These are phyloP conservation scores for Todus mexicanus DNA, from an alignment of 2,797 vertebrate species.

Conservation along the genomic window DNA sequence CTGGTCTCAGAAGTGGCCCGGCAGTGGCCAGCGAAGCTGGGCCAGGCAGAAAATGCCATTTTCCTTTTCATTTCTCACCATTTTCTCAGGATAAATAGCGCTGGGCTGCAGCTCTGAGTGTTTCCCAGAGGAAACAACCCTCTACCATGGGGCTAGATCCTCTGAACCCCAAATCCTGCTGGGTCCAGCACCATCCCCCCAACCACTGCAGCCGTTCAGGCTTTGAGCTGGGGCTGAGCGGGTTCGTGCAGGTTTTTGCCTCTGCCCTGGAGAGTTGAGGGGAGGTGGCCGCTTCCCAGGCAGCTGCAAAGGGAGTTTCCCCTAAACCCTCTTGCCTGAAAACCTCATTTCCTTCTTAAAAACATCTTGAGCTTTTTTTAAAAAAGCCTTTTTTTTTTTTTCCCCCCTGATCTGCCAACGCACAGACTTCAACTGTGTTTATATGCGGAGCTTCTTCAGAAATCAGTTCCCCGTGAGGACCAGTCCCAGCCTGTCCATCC, in stretches of 20 bases:
- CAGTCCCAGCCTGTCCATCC: neutral
- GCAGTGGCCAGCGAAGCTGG: neutral
- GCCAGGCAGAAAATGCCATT: neutral
- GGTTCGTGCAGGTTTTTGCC: neutral
- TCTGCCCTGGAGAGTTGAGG: neutral
- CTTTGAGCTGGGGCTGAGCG: neutral
- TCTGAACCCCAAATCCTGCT: neutral
- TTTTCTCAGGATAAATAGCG: neutral
- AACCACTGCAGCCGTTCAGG: accelerated
- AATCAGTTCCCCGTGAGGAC: neutral
- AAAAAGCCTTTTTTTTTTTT: neutral
- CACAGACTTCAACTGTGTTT: neutral
- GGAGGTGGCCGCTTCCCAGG: neutral
- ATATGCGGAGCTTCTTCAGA: neutral
- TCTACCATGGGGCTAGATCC: neutral
- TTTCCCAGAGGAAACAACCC: neutral
- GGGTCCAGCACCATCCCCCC: neutral
- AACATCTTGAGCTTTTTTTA: neutral
- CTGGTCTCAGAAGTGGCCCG: accelerated
- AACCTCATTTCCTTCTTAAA: conserved; percentile 25
- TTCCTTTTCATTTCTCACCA: neutral
- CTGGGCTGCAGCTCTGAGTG: neutral
- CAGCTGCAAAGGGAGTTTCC: conserved; percentile 49
- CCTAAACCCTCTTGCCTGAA: neutral
- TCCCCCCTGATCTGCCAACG: neutral